A percentile compares a stretch with the other conserved stretches of the same genome.
These are phyloP conservation scores for Lagopus muta DNA, from an alignment of 2,113 vertebrate species.

Conservation along the genomic window DNA sequence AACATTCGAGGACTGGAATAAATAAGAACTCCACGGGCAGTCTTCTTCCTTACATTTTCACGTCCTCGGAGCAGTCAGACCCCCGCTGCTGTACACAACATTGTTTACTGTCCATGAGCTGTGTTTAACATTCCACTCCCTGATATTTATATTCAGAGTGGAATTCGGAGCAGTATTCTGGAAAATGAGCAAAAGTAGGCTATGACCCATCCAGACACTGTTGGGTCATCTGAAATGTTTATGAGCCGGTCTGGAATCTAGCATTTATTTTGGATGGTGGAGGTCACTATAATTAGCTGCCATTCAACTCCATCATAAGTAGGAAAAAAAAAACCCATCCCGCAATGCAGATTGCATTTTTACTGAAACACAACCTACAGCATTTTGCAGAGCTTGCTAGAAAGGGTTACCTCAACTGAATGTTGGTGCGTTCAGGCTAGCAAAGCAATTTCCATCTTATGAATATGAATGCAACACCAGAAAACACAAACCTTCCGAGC, in stretches of 20 bases:
- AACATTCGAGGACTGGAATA: background rate
- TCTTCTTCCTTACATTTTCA: background rate
- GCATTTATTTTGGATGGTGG: slow-evolving; percentile 35
- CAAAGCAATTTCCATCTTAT: slow-evolving; percentile 7
- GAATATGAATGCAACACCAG: background rate
- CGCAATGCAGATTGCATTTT: background rate
- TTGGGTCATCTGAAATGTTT: slow-evolving; percentile 1
- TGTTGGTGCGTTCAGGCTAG: background rate
- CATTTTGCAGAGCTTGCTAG: background rate
- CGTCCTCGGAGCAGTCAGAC: background rate
- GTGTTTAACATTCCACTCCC: slow-evolving; percentile 54
- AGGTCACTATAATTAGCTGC: slow-evolving; percentile 7
- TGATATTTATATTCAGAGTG: slow-evolving; percentile 56
- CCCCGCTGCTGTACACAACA: background rate
- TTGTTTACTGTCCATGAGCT: slow-evolving; percentile 15
- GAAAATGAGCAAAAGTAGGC: slow-evolving; percentile 55
- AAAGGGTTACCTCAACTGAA: background rate
- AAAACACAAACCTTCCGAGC: accelerated
- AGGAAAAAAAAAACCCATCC: background rate
- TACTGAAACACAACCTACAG: background rate
- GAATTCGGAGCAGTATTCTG: slow-evolving; percentile 38
- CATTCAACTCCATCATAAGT: background rate
- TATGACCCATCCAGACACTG: slow-evolving; percentile 10
- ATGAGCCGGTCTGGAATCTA: background rate
- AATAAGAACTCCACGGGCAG: background rate